Conservation (phyloP, 2,888 invertebrate species). For the Magallana nippona region DNA sequence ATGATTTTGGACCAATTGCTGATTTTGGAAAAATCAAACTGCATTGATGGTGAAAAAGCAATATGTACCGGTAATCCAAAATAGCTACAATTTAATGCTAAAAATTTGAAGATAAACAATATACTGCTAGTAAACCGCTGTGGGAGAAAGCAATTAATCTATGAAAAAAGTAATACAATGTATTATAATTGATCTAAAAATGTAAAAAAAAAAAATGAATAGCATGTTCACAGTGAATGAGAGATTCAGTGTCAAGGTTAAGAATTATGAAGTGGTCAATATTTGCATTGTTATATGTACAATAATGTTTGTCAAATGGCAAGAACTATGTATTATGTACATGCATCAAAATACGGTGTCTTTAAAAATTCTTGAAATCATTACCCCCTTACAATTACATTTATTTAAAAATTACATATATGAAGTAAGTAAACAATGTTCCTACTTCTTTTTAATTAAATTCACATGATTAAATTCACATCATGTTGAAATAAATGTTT, state of each 20-base stretch:
- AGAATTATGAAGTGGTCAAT: neutral
- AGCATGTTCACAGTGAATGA: neutral
- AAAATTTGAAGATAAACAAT: too few species aligned
- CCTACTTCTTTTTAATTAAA: too few species aligned
- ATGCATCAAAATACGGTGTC: neutral
- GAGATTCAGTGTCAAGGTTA: neutral
- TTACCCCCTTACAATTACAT: neutral
- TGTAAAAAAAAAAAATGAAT: neutral
- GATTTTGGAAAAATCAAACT: neutral
- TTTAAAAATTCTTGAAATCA: neutral
- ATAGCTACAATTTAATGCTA: too few species aligned
- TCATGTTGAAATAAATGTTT: too few species aligned
- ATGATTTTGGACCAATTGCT: neutral
- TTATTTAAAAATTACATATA: neutral
- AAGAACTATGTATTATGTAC: slow-evolving; percentile 19
- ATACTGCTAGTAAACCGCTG: too few species aligned
- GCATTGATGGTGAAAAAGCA: neutral
- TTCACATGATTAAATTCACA: too few species aligned
- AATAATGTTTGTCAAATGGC: neutral
- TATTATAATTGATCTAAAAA: too few species aligned
- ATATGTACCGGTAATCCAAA: neutral
- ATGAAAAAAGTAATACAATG: too few species aligned
- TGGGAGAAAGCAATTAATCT: too few species aligned
- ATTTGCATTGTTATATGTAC: slow-evolving; percentile 13
- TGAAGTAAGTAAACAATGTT: neutral